phyloP scores from a whole-genome alignment of 2,113 vertebrate species.

The Chrysochloris asiatica region DNA sequence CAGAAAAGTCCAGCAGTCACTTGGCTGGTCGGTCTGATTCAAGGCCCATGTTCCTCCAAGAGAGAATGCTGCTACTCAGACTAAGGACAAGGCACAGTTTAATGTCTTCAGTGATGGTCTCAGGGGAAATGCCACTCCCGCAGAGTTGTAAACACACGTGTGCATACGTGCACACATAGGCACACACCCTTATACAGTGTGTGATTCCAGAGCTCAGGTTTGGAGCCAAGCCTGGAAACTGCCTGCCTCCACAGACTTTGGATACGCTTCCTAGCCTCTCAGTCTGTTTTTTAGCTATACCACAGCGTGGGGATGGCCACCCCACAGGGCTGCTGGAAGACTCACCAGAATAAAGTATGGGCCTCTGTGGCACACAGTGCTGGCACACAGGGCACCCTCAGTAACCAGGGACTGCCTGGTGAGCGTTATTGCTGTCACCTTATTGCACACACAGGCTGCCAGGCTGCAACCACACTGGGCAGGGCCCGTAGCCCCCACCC shows the following conservation, averaged over 20 bases:
- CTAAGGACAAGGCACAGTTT: background rate
- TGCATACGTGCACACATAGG: slow-evolving; percentile 47
- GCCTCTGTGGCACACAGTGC: background rate
- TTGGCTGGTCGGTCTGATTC: background rate
- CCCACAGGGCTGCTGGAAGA: background rate
- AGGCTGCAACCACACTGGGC: background rate
- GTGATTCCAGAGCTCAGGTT: background rate
- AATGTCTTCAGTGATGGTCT: background rate
- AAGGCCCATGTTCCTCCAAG: background rate
- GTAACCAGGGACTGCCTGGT: no score
- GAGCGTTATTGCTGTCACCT: background rate
- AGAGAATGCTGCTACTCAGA: slow-evolving; percentile 27
- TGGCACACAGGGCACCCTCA: background rate
- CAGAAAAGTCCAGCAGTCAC: slow-evolving; percentile 1
- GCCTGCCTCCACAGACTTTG: background rate
- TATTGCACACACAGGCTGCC: background rate
- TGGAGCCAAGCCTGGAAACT: background rate
- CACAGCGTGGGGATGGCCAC: rapidly evolving
- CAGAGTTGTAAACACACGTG: background rate
- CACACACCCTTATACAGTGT: background rate
- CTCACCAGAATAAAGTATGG: background rate
- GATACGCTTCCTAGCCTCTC: background rate
- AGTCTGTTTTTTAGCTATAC: background rate
- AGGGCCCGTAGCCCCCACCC: slow-evolving; percentile 57
- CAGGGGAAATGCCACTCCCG: slow-evolving; percentile 18